Percentiles rank a stretch among this genome's conserved stretches.
Evolutionary conservation across 2,797 vertebrate species (phyloP).

Genomic region (Steatocranus sp.): DNA sequence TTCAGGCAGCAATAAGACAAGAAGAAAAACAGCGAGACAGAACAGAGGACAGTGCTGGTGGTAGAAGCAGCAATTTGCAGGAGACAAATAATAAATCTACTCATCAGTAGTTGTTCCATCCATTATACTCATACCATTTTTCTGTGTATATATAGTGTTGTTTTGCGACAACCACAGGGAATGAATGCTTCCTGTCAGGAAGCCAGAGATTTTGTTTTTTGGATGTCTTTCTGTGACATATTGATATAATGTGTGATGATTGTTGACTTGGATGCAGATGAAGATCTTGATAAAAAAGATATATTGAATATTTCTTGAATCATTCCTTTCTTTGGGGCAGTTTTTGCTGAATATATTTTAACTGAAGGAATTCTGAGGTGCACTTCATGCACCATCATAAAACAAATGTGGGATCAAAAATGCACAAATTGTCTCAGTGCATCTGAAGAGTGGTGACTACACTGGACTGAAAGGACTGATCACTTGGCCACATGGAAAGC

Average conservation of each 20-base stretch:
- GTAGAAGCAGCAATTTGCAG: constrained; percentile 47
- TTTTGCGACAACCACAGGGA: constrained; percentile 54
- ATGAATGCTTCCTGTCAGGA: constrained; percentile 63
- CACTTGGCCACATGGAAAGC: constrained; percentile 14
- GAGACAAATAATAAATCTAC: constrained; percentile 40
- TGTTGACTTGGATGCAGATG: constrained; percentile 56
- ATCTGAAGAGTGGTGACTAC: constrained; percentile 17
- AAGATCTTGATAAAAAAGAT: constrained; percentile 62
- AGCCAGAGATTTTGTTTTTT: constrained; percentile 60
- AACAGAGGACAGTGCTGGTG: constrained; percentile 32
- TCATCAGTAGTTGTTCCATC: constrained; percentile 9
- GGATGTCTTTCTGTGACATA: constrained; percentile 73
- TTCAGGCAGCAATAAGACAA: constrained; percentile 40
- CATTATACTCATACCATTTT: constrained; percentile 5
- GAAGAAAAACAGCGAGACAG: background rate
- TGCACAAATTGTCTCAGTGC: background rate
- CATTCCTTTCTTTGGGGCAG: constrained; percentile 25
- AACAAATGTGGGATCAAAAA: background rate
- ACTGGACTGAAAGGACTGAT: background rate
- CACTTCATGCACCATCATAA: background rate
- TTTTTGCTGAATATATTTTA: background rate
- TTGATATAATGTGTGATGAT: constrained; percentile 60
- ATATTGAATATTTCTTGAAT: constrained; percentile 49
- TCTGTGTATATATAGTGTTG: constrained; percentile 64
- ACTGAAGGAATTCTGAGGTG: background rate